These are phyloP conservation scores for Hephaestus fuliginosus DNA, from an alignment of 2,797 vertebrate genomes.

Conservation along the genomic window DNA sequence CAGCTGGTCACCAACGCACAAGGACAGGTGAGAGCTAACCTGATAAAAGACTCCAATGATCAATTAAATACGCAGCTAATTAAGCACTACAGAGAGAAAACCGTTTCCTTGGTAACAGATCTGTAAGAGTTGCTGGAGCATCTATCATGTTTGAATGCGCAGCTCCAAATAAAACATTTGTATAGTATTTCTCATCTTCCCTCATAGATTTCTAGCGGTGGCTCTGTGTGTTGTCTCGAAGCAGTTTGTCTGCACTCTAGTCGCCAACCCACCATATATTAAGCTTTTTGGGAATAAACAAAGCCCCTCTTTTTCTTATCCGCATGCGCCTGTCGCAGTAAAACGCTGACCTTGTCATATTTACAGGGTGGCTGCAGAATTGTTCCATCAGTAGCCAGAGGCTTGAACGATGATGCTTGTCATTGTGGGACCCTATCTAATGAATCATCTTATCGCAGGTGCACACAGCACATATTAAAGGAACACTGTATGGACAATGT, in stretches of 20 bases:
- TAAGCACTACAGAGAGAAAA: conserved; percentile 29
- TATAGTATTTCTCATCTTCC: conserved; percentile 69
- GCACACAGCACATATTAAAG: conserved; percentile 97
- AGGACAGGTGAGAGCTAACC: conserved; percentile 93
- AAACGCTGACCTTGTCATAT: conserved; percentile 99
- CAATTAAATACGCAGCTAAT: conserved; percentile 25
- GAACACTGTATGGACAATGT: conserved; percentile 92
- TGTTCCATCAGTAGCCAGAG: conserved; percentile 97
- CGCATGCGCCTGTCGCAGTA: conserved; percentile 82
- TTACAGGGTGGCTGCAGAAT: conserved; percentile 95
- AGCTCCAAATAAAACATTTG: conserved; percentile 42
- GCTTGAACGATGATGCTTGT: conserved; percentile 99
- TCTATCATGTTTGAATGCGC: conserved; percentile 50
- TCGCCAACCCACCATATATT: conserved; percentile 68
- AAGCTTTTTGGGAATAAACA: conserved; percentile 86
- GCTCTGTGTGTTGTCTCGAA: conserved; percentile 47
- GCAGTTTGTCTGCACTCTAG: conserved; percentile 65
- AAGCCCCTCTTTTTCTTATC: conserved; percentile 84
- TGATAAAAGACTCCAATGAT: neutral
- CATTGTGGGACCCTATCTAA: conserved; percentile 95
- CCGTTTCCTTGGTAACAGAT: conserved; percentile 29
- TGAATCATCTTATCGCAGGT: conserved; percentile 99
- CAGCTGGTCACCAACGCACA: conserved; percentile 99
- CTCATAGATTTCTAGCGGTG: conserved; percentile 59
- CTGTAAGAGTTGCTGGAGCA: conserved; percentile 32